phyloP scores from a whole-genome alignment of 1,140 invertebrate species.

The Tetraneura akinire region DNA sequence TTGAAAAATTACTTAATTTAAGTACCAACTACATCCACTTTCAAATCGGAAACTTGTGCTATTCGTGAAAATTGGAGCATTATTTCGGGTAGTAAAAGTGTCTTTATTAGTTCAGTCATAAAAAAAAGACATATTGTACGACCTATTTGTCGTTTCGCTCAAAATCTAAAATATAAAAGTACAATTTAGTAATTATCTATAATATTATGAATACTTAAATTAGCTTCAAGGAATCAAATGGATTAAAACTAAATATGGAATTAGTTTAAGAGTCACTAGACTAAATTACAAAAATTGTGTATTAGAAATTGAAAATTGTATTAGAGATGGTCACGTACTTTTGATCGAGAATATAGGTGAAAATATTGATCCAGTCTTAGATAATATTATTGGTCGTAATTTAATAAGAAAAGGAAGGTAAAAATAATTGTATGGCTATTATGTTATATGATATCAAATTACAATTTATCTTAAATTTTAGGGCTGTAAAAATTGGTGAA shows the following conservation, averaged over 20 bases:
- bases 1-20: too few species aligned
- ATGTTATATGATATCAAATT: too few species aligned
- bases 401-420: slow-evolving; percentile 80
- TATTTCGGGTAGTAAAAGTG: too few species aligned
- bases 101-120: too few species aligned
- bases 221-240: slow-evolving; percentile 85
- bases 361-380: slow-evolving; percentile 84
- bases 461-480: slow-evolving; percentile 54
- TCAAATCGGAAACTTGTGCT: too few species aligned
- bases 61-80: too few species aligned
- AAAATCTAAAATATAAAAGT: too few species aligned
- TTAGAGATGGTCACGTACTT: slow-evolving; percentile 71
- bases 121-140: too few species aligned
- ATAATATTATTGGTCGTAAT: slow-evolving; percentile 84
- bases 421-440: slow-evolving; percentile 55
- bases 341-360: slow-evolving; percentile 91
- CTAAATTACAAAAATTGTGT: slow-evolving; percentile 81
- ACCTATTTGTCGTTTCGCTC: too few species aligned
- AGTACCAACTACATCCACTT: too few species aligned
- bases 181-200: too few species aligned
- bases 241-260: slow-evolving; percentile 84
- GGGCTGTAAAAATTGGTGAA: slow-evolving; percentile 82
- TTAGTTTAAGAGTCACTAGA: slow-evolving; percentile 72
- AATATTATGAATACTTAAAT: too few species aligned
- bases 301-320: slow-evolving; percentile 78